Evolutionary conservation across 92 coral and sea anemone genomes (phyloP), one percentile per base, ranked within the genome.

Genomic region (Bergia sp.): DNA sequence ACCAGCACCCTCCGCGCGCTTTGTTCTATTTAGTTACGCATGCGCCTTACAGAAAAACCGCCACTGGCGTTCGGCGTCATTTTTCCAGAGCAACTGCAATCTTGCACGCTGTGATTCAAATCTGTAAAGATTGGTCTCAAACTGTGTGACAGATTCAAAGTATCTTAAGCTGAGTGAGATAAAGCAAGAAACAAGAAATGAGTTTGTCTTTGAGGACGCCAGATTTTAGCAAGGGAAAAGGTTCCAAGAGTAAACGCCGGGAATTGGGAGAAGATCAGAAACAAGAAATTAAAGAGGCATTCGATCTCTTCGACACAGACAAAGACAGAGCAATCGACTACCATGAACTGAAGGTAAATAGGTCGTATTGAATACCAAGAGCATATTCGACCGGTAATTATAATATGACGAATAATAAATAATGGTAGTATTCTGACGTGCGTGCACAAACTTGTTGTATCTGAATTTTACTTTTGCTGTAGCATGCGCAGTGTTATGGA

Each of bases 211-310:
- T 96, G 77, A 95, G 96, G 91, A 93, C 99, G 77, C 99, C 99
- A 45, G 99, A 96, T 93, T 96, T 94, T 66, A 91, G 97, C 76
- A 96, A 96, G 80, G 95, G 94, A 73, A 96, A 96, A 85, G 92
- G 96, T 42, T 76, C 96, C 23, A 94, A 96, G 73, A 92, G 92
- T 67, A 96, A 96, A 82, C 92, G 98, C 89, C 96, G 96, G 71
- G 99, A 96, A 75, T 93, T 96, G 18, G 99, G 99, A 3, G 99
- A 96, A 82, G 99, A 96, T 50, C 99, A 96, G 86, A 96, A 95
- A 69, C 99, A 96, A 94, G 99, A 96, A 85, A 96, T 96, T 90
- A 96, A 94, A 88, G 99, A 96, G 78, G 99, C 99, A 37, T 96
- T 96, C 87, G 98, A 96, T 80, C 90, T 96, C 71, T 96, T 96